phyloP scores from a whole-genome alignment of 2,113 vertebrate genomes.

The Dipodomys merriami region DNA sequence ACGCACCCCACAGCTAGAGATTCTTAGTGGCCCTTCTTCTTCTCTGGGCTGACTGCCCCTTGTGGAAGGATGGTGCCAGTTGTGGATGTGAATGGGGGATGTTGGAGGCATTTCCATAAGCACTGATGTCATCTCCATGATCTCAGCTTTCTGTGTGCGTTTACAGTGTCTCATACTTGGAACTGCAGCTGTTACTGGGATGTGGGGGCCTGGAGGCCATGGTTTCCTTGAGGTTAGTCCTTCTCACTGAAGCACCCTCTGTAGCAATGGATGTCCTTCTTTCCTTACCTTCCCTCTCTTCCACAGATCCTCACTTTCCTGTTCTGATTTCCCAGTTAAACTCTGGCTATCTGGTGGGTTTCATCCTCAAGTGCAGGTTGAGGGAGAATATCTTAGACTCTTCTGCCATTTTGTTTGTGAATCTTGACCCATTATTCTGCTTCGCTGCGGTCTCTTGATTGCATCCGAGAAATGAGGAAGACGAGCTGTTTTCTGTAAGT shows the following conservation, averaged over 20 bases:
- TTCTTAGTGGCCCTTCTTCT: background rate
- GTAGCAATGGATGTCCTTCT: too few relatives aligned
- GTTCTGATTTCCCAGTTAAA: slow-evolving; percentile 3
- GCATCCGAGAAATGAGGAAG: slow-evolving; percentile 30
- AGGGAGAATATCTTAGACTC: background rate
- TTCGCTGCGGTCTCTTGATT: background rate
- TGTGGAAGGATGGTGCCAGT: background rate
- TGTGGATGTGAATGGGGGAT: slow-evolving; percentile 41
- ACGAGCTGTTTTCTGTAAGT: background rate
- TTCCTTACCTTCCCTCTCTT: too few relatives aligned
- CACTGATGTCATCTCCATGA: slow-evolving; percentile 66
- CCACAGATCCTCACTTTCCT: background rate
- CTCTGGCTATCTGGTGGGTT: background rate
- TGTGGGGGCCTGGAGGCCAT: background rate
- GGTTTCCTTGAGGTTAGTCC: background rate
- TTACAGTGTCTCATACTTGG: slow-evolving; percentile 58
- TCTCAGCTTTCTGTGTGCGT: slow-evolving; percentile 54
- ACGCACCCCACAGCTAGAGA: background rate
- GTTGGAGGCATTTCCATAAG: slow-evolving; percentile 59
- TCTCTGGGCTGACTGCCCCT: slow-evolving; percentile 18
- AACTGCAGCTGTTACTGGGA: slow-evolving; percentile 37
- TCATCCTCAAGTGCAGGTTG: background rate
- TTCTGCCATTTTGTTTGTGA: slow-evolving; percentile 47
- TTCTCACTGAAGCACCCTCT: background rate
- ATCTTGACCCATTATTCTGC: slow-evolving; percentile 22